Evolutionary conservation across 2,797 vertebrate species (phyloP), one percentile per base, ranked within the genome.

Genomic region (Austrolebias charrua): DNA sequence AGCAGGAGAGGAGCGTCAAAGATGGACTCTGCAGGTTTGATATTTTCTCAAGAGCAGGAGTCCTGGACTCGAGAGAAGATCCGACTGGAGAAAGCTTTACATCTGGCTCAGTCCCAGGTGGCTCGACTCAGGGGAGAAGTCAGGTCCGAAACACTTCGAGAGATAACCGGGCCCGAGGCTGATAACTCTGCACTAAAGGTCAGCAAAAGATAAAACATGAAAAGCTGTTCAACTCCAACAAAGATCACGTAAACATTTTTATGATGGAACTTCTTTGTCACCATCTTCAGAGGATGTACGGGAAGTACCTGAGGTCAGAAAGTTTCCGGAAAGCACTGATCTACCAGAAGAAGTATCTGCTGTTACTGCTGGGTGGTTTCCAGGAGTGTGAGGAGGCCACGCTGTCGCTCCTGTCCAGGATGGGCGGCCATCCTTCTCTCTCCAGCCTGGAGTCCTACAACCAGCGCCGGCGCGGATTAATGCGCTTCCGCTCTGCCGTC

Each of bases 271-370:
- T 9, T 49, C 10, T 55, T 43, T 31, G 1, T 66, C 19, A 7
- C 0, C 29, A 0, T 18, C 71, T 82, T 1, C 72, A 99, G 98
- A 95, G 94, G 82, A 92, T 98, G 82, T 99, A 98, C 51, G 94
- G 95, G 44, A 96, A 94, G 80, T 99, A 96, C 77, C 87, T 99
- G 69, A 92, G 96, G 40, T 93, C 98, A 3, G 96, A 98, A 84
- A 97, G 97, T 79, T 99, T 98, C 81, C 92, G 96, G 63, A 99
- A 99, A 84, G 96, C 98, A 8, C 94, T 99, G 42, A 91, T 99
- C 79, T 99, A 99, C 84, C 98, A 99, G 92, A 99, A 99, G 79
- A 98, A 97, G 71, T 99, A 99, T 18, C 90, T 99, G 81, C 91
- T 99, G 88, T 91, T 99, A 63, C 88, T 99, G 66, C 88, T 99